phyloP scores from a whole-genome alignment of 2,888 invertebrate genomes.

The Eupithecia insigniata region DNA sequence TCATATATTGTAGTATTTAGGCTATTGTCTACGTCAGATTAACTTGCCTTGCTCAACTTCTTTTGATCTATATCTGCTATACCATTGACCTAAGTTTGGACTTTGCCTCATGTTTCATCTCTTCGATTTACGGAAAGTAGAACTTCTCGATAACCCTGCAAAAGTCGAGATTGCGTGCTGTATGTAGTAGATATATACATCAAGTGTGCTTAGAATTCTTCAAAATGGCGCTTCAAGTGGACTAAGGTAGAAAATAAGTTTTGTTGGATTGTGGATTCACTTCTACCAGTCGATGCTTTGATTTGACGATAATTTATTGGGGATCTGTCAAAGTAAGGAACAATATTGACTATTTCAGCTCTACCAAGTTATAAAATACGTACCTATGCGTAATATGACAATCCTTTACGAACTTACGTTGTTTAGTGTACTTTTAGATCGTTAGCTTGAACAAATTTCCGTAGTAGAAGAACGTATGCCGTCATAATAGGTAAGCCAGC shows the following conservation, averaged over 20 bases:
- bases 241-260: neutral
- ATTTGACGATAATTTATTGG: neutral
- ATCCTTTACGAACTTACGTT: neutral
- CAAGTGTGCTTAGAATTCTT: slow-evolving; percentile 13
- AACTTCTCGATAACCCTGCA: slow-evolving; percentile 18
- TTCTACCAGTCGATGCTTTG: neutral
- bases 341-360: neutral
- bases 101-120: slow-evolving; percentile 6
- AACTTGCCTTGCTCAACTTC: neutral
- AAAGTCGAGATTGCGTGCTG: slow-evolving; percentile 7
- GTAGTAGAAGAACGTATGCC: neutral
- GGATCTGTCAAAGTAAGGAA: neutral
- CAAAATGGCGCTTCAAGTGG: slow-evolving; percentile 7
- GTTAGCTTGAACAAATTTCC: neutral
- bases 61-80: slow-evolving; percentile 1
- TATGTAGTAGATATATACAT: neutral
- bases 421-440: neutral
- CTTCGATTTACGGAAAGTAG: slow-evolving; percentile 10
- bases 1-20: neutral
- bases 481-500: slow-evolving; percentile 27
- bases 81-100: slow-evolving; percentile 7
- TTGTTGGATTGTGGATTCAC: neutral
- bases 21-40: neutral
- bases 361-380: neutral
- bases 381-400: neutral